Conservation (phyloP, 1,140 invertebrate genomes). For the Drosophila obscura region DNA sequence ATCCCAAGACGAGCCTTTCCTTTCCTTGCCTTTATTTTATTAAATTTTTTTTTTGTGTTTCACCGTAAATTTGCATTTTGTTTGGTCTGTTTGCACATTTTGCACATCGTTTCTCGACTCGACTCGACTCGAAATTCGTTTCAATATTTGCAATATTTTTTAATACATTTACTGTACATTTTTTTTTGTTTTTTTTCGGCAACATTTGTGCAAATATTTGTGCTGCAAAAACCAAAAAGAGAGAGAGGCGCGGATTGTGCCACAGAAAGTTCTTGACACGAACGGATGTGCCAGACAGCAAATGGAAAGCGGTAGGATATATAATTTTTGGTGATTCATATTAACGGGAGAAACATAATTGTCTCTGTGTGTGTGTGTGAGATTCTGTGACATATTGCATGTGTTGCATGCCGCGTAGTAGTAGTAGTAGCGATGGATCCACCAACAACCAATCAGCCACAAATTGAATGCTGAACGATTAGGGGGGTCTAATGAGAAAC, state of each 20-base stretch:
- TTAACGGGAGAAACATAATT: too few relatives aligned
- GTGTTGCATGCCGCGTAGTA: too few relatives aligned
- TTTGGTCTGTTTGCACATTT: conserved; percentile 65
- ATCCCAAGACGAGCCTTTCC: conserved; percentile 59
- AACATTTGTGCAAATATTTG: conserved; percentile 74
- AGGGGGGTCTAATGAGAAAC: too few relatives aligned
- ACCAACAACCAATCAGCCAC: too few relatives aligned
- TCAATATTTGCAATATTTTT: conserved; percentile 55
- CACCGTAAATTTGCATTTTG: conserved; percentile 66
- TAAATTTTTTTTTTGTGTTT: conserved; percentile 16
- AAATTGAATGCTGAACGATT: too few relatives aligned
- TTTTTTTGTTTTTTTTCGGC: conserved; percentile 1
- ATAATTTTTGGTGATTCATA: too few relatives aligned
- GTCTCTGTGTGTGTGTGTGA: too few relatives aligned
- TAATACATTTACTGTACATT: conserved; percentile 7
- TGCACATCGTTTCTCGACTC: conserved; percentile 28
- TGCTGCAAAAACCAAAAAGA: conserved; percentile 13
- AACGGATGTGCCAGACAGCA: too few relatives aligned
- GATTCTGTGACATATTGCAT: too few relatives aligned
- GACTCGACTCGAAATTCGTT: conserved; percentile 51
- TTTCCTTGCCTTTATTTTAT: conserved; percentile 27
- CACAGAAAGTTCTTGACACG: too few relatives aligned
- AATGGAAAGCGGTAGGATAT: too few relatives aligned
- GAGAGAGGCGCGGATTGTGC: neutral
- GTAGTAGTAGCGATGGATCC: too few relatives aligned